Evolutionary conservation across 2,113 vertebrate genomes (phyloP).

Genomic region (Indri indri): DNA sequence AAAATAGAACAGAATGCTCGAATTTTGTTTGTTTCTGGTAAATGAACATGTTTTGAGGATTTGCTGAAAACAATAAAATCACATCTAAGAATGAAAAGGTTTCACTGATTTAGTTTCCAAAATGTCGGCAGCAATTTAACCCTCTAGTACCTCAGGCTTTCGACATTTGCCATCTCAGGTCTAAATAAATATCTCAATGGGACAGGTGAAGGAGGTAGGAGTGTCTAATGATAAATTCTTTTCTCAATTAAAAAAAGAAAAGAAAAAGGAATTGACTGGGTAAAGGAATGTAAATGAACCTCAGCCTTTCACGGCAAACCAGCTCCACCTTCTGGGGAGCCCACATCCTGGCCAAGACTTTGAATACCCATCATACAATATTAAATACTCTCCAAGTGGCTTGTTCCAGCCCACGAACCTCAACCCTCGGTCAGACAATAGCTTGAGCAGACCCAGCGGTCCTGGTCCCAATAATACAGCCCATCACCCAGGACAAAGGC

Average conservation of each 20-base stretch:
- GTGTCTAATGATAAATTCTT: neutral
- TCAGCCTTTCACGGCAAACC: neutral
- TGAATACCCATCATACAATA: neutral
- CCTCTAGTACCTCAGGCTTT: neutral
- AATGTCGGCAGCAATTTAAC: conserved; percentile 47
- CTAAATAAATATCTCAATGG: neutral
- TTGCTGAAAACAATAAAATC: conserved; percentile 44
- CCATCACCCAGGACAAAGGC: conserved; percentile 64
- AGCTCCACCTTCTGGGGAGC: conserved; percentile 69
- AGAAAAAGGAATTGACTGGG: neutral
- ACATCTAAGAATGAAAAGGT: conserved; percentile 34
- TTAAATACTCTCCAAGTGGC: neutral
- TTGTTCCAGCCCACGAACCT: neutral
- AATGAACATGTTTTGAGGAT: neutral
- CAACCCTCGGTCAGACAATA: conserved; percentile 45
- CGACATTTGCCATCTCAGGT: neutral
- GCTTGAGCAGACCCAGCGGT: neutral
- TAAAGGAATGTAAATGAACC: neutral
- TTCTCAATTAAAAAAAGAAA: neutral
- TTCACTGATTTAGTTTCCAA: conserved; percentile 53
- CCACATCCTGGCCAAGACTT: neutral
- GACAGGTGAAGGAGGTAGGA: neutral
- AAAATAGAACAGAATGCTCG: neutral
- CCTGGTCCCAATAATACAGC: neutral
- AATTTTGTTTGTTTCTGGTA: neutral